Base-by-base conservation (phyloP, 2,888 invertebrate species). In the Apoda limacodes region DNA sequence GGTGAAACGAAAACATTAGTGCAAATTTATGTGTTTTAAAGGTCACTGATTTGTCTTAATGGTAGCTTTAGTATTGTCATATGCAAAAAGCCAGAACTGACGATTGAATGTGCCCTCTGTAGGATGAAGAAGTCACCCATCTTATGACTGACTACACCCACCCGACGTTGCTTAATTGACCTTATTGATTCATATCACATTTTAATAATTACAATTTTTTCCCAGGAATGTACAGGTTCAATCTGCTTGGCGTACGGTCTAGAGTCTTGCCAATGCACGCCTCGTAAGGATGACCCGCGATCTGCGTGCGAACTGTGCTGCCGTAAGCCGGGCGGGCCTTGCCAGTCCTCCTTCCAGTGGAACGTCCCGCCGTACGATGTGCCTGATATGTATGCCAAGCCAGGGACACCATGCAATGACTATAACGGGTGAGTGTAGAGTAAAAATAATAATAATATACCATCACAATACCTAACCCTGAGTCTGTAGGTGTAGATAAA, bases 181-280 rank as follows among this genome's bases (percentile, higher is more conserved):
- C n/a, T n/a, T n/a, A n/a, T n/a, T 28, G 9, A 5, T 20, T 13
- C 9, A 15, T 3, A 26, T 3, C 24, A n/a, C 6, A 13, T 13
- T 4, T 12, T 30, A 22, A 27, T 42, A 36, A 30, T 43, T 44
- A 9, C 9, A 13, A 11, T 11, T 25, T 13, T 4, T 19, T 57
- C 55, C 13, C 56, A 92, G 92, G 93, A 96, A 68, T 98, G 98
- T 61, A 95, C 95, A 0, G 97, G 96, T 1, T 97, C 97, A n/a
- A 96, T 99, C 59, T 99, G 98, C 78, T 83, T 96, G 48, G 94
- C 94, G 3, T 97, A 97, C 62, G 95, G 95, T 7, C 84, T 98
- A 68, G 94, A 96, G 72, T 97, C 97, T 20, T 98, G 98, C 60
- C 95, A 95, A 66, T 95, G 95, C 64, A 87, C 89, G 46, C 88